Conservation (phyloP, 2,888 invertebrate genomes). For the Tuta absoluta region DNA sequence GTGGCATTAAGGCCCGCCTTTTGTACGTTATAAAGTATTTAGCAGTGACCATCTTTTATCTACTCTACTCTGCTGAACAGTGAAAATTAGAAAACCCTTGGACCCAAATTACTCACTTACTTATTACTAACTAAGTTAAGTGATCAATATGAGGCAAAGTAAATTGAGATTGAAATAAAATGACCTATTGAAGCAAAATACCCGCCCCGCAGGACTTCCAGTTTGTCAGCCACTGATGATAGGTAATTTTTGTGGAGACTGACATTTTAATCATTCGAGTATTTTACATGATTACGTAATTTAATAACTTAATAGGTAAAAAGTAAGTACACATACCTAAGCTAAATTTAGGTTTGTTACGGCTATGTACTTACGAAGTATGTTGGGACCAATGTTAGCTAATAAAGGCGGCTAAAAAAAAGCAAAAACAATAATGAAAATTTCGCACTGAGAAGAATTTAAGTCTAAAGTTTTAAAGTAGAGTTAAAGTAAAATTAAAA, state of each 20-base stretch:
- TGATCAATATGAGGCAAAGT: neutral
- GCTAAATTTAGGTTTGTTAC: no score
- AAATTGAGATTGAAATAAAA: slow-evolving; percentile 30
- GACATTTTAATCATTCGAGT: neutral
- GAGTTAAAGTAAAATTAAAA: no score
- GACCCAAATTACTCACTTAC: neutral
- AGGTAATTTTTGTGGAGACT: neutral
- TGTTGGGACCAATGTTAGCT: no score
- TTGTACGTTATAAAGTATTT: no score
- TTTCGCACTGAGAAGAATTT: no score
- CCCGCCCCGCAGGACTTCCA: neutral
- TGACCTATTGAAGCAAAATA: slow-evolving; percentile 31
- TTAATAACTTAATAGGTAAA: neutral
- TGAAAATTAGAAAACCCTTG: neutral
- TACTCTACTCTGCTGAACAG: neutral
- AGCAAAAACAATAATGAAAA: no score
- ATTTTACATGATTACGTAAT: neutral
- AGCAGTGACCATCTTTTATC: no score
- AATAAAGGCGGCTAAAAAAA: no score
- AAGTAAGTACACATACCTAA: no score
- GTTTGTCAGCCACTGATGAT: neutral
- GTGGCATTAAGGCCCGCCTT: no score
- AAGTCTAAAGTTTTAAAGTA: no score
- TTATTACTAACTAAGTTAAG: neutral
- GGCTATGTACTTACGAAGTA: no score